These are phyloP conservation scores for Stenurella melanura DNA, from an alignment of 2,888 invertebrate species.

Conservation along the genomic window DNA sequence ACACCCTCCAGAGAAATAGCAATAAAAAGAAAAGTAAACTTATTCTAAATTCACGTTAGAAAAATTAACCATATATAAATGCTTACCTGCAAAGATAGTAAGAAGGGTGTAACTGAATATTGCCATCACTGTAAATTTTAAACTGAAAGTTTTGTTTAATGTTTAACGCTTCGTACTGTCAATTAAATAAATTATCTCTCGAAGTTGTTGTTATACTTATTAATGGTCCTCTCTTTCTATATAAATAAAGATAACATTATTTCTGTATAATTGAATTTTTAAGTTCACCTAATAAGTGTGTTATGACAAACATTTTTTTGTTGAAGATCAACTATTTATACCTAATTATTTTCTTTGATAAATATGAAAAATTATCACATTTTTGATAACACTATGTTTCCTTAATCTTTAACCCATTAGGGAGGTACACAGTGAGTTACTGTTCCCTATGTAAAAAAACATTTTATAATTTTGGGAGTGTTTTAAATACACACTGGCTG, in stretches of 20 bases:
- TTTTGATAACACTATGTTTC: slow-evolving; percentile 13
- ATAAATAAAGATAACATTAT: not conserved
- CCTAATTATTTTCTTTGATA: slow-evolving; percentile 4
- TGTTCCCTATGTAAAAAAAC: not conserved
- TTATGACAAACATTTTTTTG: slow-evolving; percentile 71
- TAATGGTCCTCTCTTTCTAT: not conserved
- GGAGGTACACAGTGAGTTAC: slow-evolving; percentile 14
- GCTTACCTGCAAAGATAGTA: slow-evolving; percentile 33
- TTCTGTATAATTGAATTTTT: slow-evolving; percentile 42
- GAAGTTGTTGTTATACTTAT: slow-evolving; percentile 1
- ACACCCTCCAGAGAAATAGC: no score
- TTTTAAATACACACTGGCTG: no score
- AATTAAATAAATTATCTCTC: not conserved
- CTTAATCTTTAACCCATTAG: slow-evolving; percentile 8
- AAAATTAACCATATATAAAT: not conserved
- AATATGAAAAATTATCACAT: slow-evolving; percentile 10
- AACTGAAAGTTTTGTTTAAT: not conserved
- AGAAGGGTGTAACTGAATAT: slow-evolving; percentile 32
- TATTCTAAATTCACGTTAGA: not conserved
- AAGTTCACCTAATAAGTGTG: slow-evolving; percentile 50
- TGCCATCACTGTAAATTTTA: slow-evolving; percentile 20
- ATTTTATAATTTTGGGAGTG: no score
- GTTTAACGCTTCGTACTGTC: not conserved
- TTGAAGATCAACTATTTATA: slow-evolving; percentile 18
- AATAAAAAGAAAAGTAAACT: no score